Conservation (phyloP, 2,797 vertebrate species). For the Eulemur coronatus region DNA sequence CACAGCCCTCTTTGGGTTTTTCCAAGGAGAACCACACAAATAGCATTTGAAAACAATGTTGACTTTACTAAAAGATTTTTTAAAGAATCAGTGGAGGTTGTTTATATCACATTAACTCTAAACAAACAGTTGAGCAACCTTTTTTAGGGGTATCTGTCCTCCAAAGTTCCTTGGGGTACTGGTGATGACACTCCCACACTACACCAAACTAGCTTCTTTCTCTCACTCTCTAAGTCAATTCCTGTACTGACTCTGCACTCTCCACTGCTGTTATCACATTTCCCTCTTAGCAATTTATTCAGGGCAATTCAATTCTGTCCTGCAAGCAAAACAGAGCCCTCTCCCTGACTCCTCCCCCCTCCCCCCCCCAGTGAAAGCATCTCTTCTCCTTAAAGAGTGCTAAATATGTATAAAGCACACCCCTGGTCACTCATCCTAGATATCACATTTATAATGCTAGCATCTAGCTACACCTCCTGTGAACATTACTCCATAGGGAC, state of each 20-base stretch:
- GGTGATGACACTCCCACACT: background rate
- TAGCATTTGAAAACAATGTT: background rate
- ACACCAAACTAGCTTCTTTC: background rate
- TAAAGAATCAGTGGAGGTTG: background rate
- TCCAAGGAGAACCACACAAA: background rate
- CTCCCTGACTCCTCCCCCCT: background rate
- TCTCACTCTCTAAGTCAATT: background rate
- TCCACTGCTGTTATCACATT: background rate
- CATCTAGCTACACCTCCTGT: background rate
- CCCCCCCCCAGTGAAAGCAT: background rate
- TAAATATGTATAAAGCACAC: background rate
- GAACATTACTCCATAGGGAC: background rate
- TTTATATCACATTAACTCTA: background rate
- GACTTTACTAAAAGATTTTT: background rate
- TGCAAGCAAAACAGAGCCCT: background rate
- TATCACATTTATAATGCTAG: background rate
- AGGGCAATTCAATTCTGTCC: background rate
- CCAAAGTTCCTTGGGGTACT: background rate
- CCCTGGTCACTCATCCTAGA: background rate
- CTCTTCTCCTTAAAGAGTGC: background rate
- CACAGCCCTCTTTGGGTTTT: background rate
- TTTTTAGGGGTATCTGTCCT: background rate
- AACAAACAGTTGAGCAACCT: background rate
- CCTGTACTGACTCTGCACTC: background rate
- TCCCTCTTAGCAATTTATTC: background rate